Base-by-base conservation (phyloP, 2,888 invertebrate genomes). In the Lasioglossum leucozonium region DNA sequence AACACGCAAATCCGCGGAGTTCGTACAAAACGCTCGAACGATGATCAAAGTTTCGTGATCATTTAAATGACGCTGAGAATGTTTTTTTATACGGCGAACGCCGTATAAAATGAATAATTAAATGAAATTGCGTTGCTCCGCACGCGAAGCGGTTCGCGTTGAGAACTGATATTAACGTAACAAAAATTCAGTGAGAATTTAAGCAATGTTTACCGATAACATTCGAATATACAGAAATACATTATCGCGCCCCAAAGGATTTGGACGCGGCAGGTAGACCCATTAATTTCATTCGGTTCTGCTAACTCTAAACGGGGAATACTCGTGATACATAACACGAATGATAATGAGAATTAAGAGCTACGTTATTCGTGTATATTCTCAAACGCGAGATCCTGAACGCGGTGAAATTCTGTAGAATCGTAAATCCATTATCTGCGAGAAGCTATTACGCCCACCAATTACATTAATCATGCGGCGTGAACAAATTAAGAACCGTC, bases 111-210 rank as follows among this genome's bases (percentile, higher is more conserved):
- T n/a, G n/a, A n/a, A 10, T 3, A 51, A 51, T 55, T n/a, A 55
- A n/a, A 55, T 55, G 10, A 4, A 55, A 55, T n/a, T n/a, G n/a
- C n/a, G 11, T 55, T 11, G n/a, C 3, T 1, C 10, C 55, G n/a
- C 55, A 0, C 11, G n/a, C 3, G 10, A 11, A n/a, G 55, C 4
- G n/a, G n/a, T n/a, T n/a, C 22, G n/a, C 8, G 22, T 11, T 4
- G 4, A 30, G 26, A 30, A 62, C 16, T 30, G 30, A 4, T 30
- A 3, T 30, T 26, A 11, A 2, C 30, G 67, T 10, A 10, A 13
- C 22, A 13, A 80, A 73, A 82, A 34, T 75, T 83, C 69, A 75
- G 42, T 62, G 44, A 51, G 47, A 71, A 34, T 26, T 51, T 75
- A 75, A 58, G 44, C 13, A 26, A 4, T 40, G n/a, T 51, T 69